Evolutionary conservation across 2,113 vertebrate species (phyloP).

Genomic region (Dipodomys spectabilis): DNA sequence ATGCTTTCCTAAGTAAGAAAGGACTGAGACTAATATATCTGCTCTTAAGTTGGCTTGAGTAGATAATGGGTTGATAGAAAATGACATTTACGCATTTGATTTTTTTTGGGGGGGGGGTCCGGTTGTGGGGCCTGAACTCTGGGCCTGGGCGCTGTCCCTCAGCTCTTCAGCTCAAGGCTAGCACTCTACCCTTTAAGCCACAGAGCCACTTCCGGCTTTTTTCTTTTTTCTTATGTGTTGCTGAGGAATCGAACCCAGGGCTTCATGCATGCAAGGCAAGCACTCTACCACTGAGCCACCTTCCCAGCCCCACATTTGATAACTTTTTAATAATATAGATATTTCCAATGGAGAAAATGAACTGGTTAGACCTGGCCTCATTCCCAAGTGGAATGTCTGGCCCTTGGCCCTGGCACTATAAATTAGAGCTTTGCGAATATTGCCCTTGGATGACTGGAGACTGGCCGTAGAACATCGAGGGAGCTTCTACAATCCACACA

Average conservation of each 20-base stretch:
- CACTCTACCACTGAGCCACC: no score
- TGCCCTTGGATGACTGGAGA: neutral
- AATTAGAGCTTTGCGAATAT: neutral
- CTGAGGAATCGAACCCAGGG: no score
- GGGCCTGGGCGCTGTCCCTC: no score
- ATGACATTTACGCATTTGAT: neutral
- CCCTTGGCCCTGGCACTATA: no score
- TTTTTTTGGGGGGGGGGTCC: no score
- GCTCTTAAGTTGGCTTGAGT: neutral
- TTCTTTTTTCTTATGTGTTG: no score
- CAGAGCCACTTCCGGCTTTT: no score
- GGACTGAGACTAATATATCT: neutral
- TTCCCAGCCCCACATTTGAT: neutral
- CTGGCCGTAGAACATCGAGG: neutral
- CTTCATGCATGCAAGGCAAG: no score
- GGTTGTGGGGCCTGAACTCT: no score
- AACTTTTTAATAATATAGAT: neutral
- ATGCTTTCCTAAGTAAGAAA: conserved; percentile 28
- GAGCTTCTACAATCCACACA: neutral
- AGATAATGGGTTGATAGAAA: neutral
- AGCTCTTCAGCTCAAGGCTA: no score
- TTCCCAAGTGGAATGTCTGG: neutral
- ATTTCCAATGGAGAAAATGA: neutral
- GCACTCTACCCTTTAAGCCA: no score
- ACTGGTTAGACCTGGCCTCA: neutral